Evolutionary conservation across 2,797 vertebrate species (phyloP), one percentile per base, ranked within the genome.

Genomic region (Luscinia luscinia): DNA sequence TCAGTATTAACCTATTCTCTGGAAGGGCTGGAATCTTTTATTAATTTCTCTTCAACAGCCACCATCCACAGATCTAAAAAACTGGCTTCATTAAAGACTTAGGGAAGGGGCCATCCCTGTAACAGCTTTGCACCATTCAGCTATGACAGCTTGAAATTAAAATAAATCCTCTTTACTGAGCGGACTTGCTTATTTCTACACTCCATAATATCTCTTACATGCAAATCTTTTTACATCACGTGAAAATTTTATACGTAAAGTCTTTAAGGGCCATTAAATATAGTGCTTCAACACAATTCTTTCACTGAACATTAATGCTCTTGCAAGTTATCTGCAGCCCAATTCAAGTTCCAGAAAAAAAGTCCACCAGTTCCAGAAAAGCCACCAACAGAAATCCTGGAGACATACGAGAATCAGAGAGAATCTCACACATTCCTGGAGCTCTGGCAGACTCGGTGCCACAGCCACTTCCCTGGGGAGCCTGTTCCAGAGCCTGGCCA

Each of bases 161-260:
- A 96, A 96, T 84, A 95, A 95, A 93, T 95, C 75, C 68, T 79
- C 92, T 95, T 91, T 87, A 80, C 79, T 87, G 75, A 86, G 86
- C 54, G 75, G 74, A 75, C 59, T 94, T 87, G 62, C 36, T 94
- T 95, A 93, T 90, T 96, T 96, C 85, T 70, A 79, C 40, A 48
- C 70, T 87, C 87, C 20, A 28, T 74, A 72, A 52, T 73, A 86
- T 87, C 72, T 49, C 84, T 61, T 76, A 89, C 57, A 54, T 54
- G 84, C 80, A 63, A 92, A 72, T 57, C 85, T 93, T 74, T 51
- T 79, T 32, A 16, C 38, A 93, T 77, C 88, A 64, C 0, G 3
- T 55, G 76, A 49, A 89, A 84, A 91, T 63, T 63, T 57, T 64
- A 27, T 22, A 74, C 19, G 62, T 58, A 57, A 84, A 75, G 30